Evolutionary conservation across 2,797 vertebrate genomes (phyloP).

Genomic region (Lagorchestes hirsutus): DNA sequence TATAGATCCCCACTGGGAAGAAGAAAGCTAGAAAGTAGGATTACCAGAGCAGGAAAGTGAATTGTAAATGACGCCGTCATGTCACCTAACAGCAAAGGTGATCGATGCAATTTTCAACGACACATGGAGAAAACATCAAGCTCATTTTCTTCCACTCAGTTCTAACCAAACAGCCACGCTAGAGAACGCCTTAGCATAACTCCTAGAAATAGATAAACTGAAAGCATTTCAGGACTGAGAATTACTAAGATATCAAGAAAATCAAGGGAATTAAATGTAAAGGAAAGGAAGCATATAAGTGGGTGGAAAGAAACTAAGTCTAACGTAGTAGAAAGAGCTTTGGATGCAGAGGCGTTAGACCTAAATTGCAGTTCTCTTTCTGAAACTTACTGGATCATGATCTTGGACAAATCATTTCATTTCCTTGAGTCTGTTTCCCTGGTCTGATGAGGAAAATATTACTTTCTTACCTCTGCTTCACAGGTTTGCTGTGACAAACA

Average conservation of each 20-base stretch:
- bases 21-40: slow-evolving; percentile 49
- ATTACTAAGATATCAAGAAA: background rate
- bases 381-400: background rate
- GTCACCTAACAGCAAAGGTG: background rate
- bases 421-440: background rate
- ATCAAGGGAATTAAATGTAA: background rate
- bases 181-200: background rate
- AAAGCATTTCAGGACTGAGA: background rate
- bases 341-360: background rate
- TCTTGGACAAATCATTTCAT: background rate
- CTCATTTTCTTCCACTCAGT: background rate
- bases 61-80: slow-evolving; percentile 49
- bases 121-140: background rate
- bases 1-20: slow-evolving; percentile 10
- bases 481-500: background rate
- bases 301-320: background rate
- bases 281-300: background rate
- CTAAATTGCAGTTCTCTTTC: background rate
- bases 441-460: no score
- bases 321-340: background rate
- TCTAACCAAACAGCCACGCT: background rate
- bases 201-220: background rate
- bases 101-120: slow-evolving; percentile 4
- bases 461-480: background rate
- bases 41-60: background rate